These are phyloP conservation scores for Omphaloscelis lunosa DNA, from an alignment of 2,888 invertebrate species.

Conservation along the genomic window DNA sequence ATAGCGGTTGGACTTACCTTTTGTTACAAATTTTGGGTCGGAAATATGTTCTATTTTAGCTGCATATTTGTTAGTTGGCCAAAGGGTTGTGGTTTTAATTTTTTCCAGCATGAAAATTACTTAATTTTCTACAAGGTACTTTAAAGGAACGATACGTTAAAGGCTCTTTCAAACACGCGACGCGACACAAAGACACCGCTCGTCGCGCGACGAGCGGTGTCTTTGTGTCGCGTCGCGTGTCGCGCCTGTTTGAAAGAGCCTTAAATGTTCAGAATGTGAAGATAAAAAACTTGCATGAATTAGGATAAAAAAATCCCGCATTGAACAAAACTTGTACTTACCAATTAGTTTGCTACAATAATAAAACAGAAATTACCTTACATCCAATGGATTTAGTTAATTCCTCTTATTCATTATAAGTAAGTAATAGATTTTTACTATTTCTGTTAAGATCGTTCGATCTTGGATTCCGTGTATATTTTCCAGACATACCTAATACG, in stretches of 20 bases:
- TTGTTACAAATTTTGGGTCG: conserved; percentile 19
- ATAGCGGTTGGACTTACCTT: conserved; percentile 22
- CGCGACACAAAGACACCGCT: too few species aligned
- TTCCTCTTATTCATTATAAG: background rate
- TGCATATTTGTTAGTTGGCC: background rate
- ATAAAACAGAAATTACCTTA: background rate
- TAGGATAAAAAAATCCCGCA: background rate
- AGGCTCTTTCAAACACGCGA: too few species aligned
- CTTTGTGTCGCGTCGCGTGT: too few species aligned
- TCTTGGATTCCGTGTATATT: background rate
- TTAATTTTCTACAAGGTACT: background rate
- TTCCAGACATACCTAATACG: background rate
- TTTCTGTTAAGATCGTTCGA: background rate
- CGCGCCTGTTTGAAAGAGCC: too few species aligned
- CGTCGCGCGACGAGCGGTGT: too few species aligned
- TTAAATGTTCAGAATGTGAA: background rate
- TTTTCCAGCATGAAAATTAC: background rate
- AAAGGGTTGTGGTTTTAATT: conserved; percentile 9
- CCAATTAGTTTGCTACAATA: background rate
- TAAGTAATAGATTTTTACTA: background rate
- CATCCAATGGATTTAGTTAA: background rate
- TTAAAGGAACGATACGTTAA: background rate
- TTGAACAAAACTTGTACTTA: background rate
- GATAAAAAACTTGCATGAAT: background rate
- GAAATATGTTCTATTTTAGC: conserved; percentile 19